A percentile compares a stretch with the other conserved stretches of the same genome.
Conservation (phyloP, 2,113 vertebrate species). For the Pungitius pungitius region DNA sequence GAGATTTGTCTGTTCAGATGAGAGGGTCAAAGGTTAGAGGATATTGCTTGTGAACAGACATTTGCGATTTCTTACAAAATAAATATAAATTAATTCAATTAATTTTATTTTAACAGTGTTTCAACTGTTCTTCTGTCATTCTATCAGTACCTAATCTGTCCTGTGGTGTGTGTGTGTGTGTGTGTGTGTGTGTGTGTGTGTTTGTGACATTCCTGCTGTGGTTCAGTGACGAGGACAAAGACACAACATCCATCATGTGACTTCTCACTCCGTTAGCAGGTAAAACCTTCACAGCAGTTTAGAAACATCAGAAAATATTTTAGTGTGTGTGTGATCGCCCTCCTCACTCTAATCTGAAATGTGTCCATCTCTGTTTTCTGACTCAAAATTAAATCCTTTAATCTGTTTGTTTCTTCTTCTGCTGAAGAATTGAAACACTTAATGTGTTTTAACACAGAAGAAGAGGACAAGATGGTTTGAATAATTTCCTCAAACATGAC, state of each 20-base stretch:
- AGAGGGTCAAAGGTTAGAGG: too few relatives aligned
- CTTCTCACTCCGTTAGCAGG: conserved; percentile 9
- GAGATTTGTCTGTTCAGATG: too few relatives aligned
- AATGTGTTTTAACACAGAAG: conserved; percentile 1
- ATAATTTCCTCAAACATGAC: too few relatives aligned
- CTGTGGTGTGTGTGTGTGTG: not conserved
- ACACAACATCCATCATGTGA: conserved; percentile 68
- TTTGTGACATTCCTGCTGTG: conserved; percentile 52
- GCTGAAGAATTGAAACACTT: not conserved
- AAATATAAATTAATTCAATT: too few relatives aligned
- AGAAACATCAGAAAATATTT: too few relatives aligned
- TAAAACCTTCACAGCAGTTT: conserved; percentile 7
- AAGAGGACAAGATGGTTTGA: not conserved
- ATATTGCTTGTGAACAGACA: too few relatives aligned
- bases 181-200: conserved; percentile 9
- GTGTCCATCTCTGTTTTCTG: conserved; percentile 54
- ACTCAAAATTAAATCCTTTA: conserved; percentile 43
- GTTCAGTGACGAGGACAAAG: conserved; percentile 55
- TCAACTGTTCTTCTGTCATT: too few relatives aligned
- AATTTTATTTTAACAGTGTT: too few relatives aligned
- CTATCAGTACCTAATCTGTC: too few relatives aligned
- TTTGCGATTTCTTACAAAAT: too few relatives aligned
- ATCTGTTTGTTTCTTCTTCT: conserved; percentile 43
- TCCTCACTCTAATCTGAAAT: conserved; percentile 8
- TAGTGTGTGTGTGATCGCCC: conserved; percentile 39